A percentile compares a stretch with the other conserved stretches of the same genome.
These are phyloP conservation scores for Holacanthus passer DNA, from an alignment of 2,113 vertebrate species.

Conservation along the genomic window DNA sequence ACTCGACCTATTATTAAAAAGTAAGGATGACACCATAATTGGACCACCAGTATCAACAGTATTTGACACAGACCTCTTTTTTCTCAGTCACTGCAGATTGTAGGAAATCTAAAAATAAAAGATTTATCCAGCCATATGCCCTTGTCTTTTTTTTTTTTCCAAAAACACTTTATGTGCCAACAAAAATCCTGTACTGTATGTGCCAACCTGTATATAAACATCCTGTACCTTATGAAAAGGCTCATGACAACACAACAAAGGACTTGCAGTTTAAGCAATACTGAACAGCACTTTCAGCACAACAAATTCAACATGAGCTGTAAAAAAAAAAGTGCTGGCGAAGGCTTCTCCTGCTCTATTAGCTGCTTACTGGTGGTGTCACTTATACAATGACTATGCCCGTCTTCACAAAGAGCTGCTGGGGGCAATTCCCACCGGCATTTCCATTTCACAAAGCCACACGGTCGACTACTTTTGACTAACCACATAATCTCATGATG, in stretches of 20 bases:
- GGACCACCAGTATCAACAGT: background rate
- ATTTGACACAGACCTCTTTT: background rate
- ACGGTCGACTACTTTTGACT: background rate
- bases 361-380: background rate
- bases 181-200: background rate
- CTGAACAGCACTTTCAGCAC: constrained; percentile 12
- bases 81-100: background rate
- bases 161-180: background rate
- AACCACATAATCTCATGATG: background rate
- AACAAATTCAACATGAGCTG: background rate
- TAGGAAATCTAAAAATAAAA: background rate
- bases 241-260: constrained; percentile 35
- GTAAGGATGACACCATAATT: constrained; percentile 6
- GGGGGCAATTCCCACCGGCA: background rate
- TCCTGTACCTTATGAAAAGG: constrained; percentile 7
- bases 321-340: constrained; percentile 6
- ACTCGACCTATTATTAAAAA: constrained; percentile 1
- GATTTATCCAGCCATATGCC: background rate
- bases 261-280: background rate
- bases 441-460: background rate
- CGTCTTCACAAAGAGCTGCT: background rate
- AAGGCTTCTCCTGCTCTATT: constrained; percentile 15
- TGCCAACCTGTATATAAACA: constrained; percentile 8
- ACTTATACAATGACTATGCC: background rate
- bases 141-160: background rate